phyloP scores from a whole-genome alignment of 2,797 vertebrate genomes.

The Lutjanus campechanus region DNA sequence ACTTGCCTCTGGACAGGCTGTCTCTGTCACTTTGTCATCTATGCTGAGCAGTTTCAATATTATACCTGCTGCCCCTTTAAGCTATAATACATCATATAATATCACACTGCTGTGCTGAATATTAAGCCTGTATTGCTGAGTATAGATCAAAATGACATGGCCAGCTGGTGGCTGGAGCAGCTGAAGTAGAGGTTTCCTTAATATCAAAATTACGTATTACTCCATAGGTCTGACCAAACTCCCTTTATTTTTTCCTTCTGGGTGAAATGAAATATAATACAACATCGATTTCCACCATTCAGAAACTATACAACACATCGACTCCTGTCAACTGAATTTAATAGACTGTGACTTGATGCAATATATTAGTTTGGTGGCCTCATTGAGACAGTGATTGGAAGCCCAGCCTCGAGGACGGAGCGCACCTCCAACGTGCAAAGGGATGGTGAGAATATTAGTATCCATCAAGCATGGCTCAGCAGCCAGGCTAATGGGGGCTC shows the following conservation, averaged over 20 bases:
- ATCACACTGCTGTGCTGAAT: slow-evolving; percentile 41
- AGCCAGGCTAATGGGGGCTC: slow-evolving; percentile 67
- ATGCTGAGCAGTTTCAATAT: slow-evolving; percentile 41
- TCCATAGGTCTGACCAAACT: slow-evolving; percentile 7
- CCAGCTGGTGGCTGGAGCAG: slow-evolving; percentile 30
- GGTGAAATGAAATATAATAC: slow-evolving; percentile 40
- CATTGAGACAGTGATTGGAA: slow-evolving; percentile 36
- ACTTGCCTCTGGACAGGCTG: slow-evolving; percentile 39
- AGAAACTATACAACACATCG: slow-evolving; percentile 32
- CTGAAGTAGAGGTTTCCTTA: slow-evolving; percentile 21
- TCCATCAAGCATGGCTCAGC: slow-evolving; percentile 62
- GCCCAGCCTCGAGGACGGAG: slow-evolving; percentile 9
- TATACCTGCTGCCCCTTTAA: slow-evolving; percentile 35
- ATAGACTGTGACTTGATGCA: slow-evolving; percentile 56
- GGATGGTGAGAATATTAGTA: slow-evolving; percentile 55
- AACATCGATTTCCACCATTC: slow-evolving; percentile 39
- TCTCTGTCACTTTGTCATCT: slow-evolving; percentile 56
- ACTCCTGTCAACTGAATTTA: slow-evolving; percentile 55
- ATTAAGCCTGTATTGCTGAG: slow-evolving; percentile 43
- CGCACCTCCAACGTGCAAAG: slow-evolving; percentile 33
- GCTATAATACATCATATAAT: slow-evolving; percentile 54
- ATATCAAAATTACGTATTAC: slow-evolving; percentile 29
- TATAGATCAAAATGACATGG: slow-evolving; percentile 54
- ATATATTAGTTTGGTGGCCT: slow-evolving; percentile 54
- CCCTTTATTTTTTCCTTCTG: slow-evolving; percentile 39